Conservation (phyloP, 2,888 invertebrate genomes). For the Tineola bisselliella region DNA sequence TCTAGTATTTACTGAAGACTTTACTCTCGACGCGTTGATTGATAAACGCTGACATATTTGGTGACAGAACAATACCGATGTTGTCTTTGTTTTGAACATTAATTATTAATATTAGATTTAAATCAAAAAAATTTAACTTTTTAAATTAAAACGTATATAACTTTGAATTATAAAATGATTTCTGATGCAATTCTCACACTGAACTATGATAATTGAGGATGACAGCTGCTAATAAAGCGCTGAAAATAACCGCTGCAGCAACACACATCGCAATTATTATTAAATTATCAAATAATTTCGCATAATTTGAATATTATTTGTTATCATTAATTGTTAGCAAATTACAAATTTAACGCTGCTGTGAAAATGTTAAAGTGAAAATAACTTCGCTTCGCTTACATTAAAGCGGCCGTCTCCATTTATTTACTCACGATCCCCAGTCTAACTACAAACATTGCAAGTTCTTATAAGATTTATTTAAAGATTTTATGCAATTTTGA, state of each 20-base stretch:
- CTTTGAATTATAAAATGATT: too few relatives aligned
- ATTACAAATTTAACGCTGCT: not conserved
- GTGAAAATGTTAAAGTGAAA: not conserved
- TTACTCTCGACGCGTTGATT: not conserved
- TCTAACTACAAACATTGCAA: not conserved
- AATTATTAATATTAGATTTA: too few relatives aligned
- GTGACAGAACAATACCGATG: not conserved
- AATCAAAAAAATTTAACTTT: too few relatives aligned
- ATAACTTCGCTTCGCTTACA: not conserved
- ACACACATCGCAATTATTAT: too few relatives aligned
- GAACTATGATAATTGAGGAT: too few relatives aligned
- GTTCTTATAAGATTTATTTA: not conserved
- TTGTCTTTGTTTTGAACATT: not conserved
- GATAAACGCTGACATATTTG: slow-evolving; percentile 5
- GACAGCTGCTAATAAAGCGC: too few relatives aligned
- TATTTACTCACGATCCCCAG: not conserved
- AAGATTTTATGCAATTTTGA: not conserved
- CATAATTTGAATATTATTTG: too few relatives aligned
- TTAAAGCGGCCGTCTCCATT: not conserved
- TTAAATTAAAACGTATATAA: too few relatives aligned
- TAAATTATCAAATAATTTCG: too few relatives aligned
- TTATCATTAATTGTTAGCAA: too few relatives aligned
- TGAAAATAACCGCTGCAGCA: too few relatives aligned
- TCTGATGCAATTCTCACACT: too few relatives aligned
- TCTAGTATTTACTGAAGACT: not conserved